phyloP scores from a whole-genome alignment of 2,113 vertebrate genomes.

The Sinocyclocheilus anophthalmus region DNA sequence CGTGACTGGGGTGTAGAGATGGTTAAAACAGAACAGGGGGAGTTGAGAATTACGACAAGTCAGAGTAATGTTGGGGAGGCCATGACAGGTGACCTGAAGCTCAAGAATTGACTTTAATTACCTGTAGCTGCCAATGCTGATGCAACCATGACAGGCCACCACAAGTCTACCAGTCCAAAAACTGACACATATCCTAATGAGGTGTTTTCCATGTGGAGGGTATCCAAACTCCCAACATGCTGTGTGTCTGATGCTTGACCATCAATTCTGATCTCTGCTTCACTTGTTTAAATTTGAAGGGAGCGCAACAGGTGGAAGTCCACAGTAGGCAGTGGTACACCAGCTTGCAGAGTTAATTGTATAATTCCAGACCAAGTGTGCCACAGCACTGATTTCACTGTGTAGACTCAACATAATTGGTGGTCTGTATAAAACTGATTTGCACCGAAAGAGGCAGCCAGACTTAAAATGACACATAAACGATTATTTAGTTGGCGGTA shows the following conservation, averaged over 20 bases:
- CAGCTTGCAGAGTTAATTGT: neutral
- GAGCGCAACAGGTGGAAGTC: neutral
- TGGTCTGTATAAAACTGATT: slow-evolving; percentile 26
- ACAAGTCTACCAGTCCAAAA: neutral
- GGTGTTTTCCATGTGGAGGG: neutral
- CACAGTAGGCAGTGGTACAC: neutral
- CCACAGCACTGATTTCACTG: neutral
- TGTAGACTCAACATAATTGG: slow-evolving; percentile 31
- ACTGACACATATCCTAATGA: neutral
- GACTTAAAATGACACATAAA: neutral
- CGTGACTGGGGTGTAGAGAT: neutral
- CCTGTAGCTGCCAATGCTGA: slow-evolving; percentile 16
- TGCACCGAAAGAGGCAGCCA: neutral
- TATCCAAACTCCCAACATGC: neutral
- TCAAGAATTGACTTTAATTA: neutral
- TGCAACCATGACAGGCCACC: slow-evolving; percentile 1
- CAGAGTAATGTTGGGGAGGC: neutral
- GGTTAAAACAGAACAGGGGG: neutral
- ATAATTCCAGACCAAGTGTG: slow-evolving; percentile 19
- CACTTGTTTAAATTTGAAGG: neutral
- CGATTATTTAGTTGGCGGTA: neutral
- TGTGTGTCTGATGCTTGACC: neutral
- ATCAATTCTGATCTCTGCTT: neutral
- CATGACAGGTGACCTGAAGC: neutral
- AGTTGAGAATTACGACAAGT: neutral